phyloP scores from a whole-genome alignment of 1,140 invertebrate genomes.

The Centruroides vittatus region DNA sequence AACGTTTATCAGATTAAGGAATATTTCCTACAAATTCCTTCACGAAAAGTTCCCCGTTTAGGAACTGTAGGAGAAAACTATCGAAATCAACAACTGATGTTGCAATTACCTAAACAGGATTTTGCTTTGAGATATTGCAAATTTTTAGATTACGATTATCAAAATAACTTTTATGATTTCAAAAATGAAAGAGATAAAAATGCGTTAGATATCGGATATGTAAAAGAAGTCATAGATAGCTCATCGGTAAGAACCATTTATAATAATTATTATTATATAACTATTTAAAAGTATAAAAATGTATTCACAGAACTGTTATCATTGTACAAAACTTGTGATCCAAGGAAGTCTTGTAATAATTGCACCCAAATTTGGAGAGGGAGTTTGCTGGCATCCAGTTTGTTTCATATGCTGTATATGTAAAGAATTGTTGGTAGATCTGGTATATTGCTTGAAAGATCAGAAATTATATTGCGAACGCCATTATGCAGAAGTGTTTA shows the following conservation, averaged over 20 bases:
- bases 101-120: slow-evolving; percentile 89
- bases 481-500: too few species aligned
- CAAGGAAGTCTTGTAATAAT: too few species aligned
- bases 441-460: too few species aligned
- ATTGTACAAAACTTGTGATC: too few species aligned
- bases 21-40: slow-evolving; percentile 57
- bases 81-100: slow-evolving; percentile 64
- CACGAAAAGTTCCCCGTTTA: slow-evolving; percentile 56
- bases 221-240: slow-evolving; percentile 26
- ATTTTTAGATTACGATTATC: slow-evolving; percentile 57
- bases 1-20: slow-evolving; percentile 38
- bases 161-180: slow-evolving; percentile 71
- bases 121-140: slow-evolving; percentile 74
- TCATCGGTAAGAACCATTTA: neutral
- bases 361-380: too few species aligned
- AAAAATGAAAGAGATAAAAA: slow-evolving; percentile 83
- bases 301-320: too few species aligned
- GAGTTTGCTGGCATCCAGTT: too few species aligned
- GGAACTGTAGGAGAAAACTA: slow-evolving; percentile 60
- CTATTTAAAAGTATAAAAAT: too few species aligned
- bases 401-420: too few species aligned
- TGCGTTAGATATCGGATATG: slow-evolving; percentile 80
- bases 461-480: too few species aligned
- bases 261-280: too few species aligned
- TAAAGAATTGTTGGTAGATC: too few species aligned